Evolutionary conservation across 2,888 invertebrate species (phyloP), one percentile per base, ranked within the genome.

Genomic region (Dione juno): DNA sequence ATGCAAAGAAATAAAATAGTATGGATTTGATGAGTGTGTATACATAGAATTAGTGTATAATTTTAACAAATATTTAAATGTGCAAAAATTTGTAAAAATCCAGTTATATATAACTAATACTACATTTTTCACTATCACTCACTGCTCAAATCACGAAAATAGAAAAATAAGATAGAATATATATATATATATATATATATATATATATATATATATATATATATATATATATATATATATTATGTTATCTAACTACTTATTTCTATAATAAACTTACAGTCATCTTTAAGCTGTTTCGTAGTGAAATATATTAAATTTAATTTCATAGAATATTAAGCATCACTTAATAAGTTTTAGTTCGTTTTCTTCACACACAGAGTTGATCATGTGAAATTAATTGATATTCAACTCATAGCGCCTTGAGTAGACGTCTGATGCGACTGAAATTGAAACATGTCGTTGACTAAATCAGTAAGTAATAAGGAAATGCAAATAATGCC

Each of bases 401-500:
- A 82, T 83, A 88, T 90, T 88, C 88, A 80, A 75, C 79, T 75
- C 81, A 77, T 82, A 80, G 74, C 74, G 78, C 82, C 86, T 82
- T 76, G 77, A 77, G 85, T 59, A 84, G 83, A 77, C 76, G 81
- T 81, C 81, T 82, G 83, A 84, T 77, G 79, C 84, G 80, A 88
- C 88, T 87, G 87, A 83, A 87, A 90, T 88, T 89, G 84, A 86
- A 52, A 88, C 88, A 87, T 87, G 86, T 86, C 88, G 88, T 86
- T 82, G 83, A 83, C 83, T 86, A 85, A 89, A 88, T 82, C 84
- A 21, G 2, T 43, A 10, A 28, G 10, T 11, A 84, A 86, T 92
- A 91, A 90, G 89, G 85, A 87, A 84, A 92, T 91, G 91, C 85
- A 90, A 92, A 92, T 89, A 88, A 84, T 79, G 84, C 83, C 87